Evolutionary conservation across 1,140 invertebrate genomes (phyloP).

Genomic region (Hyphantria cunea): DNA sequence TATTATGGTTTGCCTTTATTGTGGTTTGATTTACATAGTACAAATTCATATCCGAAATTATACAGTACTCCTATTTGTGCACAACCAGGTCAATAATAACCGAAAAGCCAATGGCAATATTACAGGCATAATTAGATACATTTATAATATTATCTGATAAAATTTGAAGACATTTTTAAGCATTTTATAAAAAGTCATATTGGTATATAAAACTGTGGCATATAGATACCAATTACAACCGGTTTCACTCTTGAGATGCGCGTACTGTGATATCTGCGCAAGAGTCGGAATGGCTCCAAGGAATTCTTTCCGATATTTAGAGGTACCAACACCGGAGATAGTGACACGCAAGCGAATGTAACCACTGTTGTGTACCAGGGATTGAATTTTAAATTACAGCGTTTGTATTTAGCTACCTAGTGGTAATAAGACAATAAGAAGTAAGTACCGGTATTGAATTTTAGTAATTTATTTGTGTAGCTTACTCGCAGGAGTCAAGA

Average conservation of each 20-base stretch:
- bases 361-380: constrained; percentile 13
- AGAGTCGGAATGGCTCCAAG: constrained; percentile 27
- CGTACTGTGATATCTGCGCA: constrained; percentile 27
- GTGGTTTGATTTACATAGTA: constrained; percentile 23
- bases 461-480: too few relatives aligned
- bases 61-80: background rate
- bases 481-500: too few relatives aligned
- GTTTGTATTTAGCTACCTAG: background rate
- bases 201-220: constrained; percentile 16
- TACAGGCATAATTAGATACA: background rate
- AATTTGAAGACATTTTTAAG: background rate
- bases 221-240: constrained; percentile 31
- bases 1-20: constrained; percentile 23
- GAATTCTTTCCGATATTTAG: constrained; percentile 33
- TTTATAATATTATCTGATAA: background rate
- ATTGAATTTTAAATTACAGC: constrained; percentile 27
- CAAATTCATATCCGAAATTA: constrained; percentile 8
- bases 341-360: constrained; percentile 29
- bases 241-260: constrained; percentile 29
- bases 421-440: background rate
- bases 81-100: background rate
- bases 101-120: background rate
- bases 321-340: constrained; percentile 25
- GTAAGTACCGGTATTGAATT: background rate
- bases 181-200: constrained; percentile 23